Base-by-base conservation (phyloP, 1,140 invertebrate genomes). In the Samia ricini region DNA sequence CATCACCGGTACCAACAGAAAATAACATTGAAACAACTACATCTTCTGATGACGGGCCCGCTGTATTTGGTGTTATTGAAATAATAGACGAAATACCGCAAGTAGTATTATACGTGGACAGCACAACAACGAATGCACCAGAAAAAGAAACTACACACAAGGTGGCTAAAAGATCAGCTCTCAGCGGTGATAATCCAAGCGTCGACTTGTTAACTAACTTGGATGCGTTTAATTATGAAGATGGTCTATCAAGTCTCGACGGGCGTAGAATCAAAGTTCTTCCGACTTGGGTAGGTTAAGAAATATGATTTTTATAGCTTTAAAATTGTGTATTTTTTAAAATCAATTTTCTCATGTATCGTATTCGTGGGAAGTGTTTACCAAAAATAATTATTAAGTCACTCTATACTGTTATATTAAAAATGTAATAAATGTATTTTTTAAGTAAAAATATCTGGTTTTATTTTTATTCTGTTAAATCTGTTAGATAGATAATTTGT, bases 241-340 rank as follows among this genome's bases (percentile, higher is more conserved):
- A 74, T 56, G 76, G 72, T 7, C 50, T 83, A 5, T 71, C 68
- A 1, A 74, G 73, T 60, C 49, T 88, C 8, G 83, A 71, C 8
- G 77, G 74, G 48, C 69, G 87, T 36, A 85, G 84, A 77, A 89
- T 89, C 22, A 87, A 83, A 60, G 77, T 80, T 48, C 66, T 89
- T 8, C 87, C 87, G 1, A 76, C 84, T 4, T 86, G 80, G 80
- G 71, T 77, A 29, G 81, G 78, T 33, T 79, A 72, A 77, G 12
- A 56, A 26, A 20, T 29, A 33, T 42, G 12, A 1, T 42, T 42
- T 15, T 15, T 42, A 42, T 52, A 52, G 33, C 15, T 5, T 42
- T 15, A 15, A 42, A 15, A 42, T 22, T 51, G 12, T 52, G 51
- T 52, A 15, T 7, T 42, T n/a, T n/a, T 42, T 4, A 42, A 3